A percentile compares a stretch with the other conserved stretches of the same genome.
These are phyloP conservation scores for Poecilia gillii DNA, from an alignment of 2,797 vertebrate genomes.

Conservation along the genomic window DNA sequence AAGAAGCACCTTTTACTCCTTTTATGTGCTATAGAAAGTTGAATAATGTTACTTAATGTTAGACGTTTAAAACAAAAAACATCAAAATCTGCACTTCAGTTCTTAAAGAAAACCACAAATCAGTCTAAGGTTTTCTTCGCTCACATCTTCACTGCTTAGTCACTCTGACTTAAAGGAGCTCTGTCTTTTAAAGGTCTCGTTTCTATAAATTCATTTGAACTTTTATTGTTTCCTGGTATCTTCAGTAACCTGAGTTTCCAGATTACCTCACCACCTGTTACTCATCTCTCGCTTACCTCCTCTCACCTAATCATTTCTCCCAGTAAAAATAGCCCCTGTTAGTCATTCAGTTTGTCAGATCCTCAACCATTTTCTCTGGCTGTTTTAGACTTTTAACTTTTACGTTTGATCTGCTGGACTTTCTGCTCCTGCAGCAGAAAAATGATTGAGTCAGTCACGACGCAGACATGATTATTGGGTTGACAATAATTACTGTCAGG, in stretches of 20 bases:
- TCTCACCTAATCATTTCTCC: constrained; percentile 9
- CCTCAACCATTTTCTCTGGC: not conserved
- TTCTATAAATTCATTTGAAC: not conserved
- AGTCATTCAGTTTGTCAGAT: constrained; percentile 3
- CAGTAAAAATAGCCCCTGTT: not conserved
- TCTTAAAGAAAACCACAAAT: not conserved
- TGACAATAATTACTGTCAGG: not conserved
- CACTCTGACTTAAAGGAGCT: not conserved
- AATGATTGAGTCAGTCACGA: not conserved
- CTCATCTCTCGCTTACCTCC: not conserved
- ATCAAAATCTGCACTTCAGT: not conserved
- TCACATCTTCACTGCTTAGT: not conserved
- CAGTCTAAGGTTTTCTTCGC: not conserved
- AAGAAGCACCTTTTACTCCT: not conserved
- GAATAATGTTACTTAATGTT: not conserved
- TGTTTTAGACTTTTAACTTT: not conserved
- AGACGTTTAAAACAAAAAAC: not conserved
- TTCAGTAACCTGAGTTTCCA: not conserved
- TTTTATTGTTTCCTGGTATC: not conserved
- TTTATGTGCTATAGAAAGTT: not conserved
- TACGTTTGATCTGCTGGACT: not conserved
- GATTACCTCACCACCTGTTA: constrained; percentile 3
- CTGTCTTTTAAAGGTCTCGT: not conserved
- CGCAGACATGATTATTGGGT: not conserved
- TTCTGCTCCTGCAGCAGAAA: not conserved